phyloP scores from a whole-genome alignment of 2,888 invertebrate genomes.

The Crioceris asparagi region DNA sequence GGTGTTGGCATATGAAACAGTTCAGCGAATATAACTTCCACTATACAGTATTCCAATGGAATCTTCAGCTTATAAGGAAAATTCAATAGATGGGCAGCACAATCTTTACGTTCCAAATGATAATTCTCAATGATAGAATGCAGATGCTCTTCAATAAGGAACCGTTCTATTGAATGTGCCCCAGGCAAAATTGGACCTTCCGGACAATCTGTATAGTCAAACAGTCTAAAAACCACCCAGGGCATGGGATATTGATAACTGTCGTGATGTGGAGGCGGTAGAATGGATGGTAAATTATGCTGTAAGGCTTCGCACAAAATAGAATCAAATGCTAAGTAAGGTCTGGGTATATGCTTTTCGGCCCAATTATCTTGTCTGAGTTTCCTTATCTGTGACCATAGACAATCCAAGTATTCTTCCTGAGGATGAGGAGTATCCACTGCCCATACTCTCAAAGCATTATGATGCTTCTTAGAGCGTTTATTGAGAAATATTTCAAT shows the following conservation, averaged over 20 bases:
- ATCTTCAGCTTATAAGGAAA: slow-evolving; percentile 91
- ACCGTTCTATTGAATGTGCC: slow-evolving; percentile 93
- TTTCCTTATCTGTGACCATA: slow-evolving; percentile 92
- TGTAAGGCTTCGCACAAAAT: slow-evolving; percentile 92
- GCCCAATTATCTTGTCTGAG: slow-evolving; percentile 91
- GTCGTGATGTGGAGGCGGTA: slow-evolving; percentile 89
- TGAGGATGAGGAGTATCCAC: slow-evolving; percentile 92
- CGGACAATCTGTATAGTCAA: slow-evolving; percentile 98
- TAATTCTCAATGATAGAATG: slow-evolving; percentile 86
- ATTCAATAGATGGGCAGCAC: slow-evolving; percentile 82
- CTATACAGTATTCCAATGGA: slow-evolving; percentile 94
- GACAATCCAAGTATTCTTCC: slow-evolving; percentile 91
- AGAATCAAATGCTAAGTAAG: slow-evolving; percentile 92
- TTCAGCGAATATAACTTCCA: slow-evolving; percentile 93
- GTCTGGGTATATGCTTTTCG: slow-evolving; percentile 90
- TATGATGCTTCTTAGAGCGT: slow-evolving; percentile 85
- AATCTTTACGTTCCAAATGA: slow-evolving; percentile 84
- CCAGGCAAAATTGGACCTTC: slow-evolving; percentile 88
- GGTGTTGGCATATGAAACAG: slow-evolving; percentile 87
- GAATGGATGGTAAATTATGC: slow-evolving; percentile 84
- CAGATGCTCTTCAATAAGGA: slow-evolving; percentile 94
- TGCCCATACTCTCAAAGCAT: slow-evolving; percentile 88
- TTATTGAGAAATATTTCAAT: slow-evolving; percentile 90
- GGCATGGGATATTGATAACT: slow-evolving; percentile 89
- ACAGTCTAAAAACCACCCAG: slow-evolving; percentile 88